phyloP scores from a whole-genome alignment of 2,797 vertebrate species.

The Lagorchestes hirsutus region DNA sequence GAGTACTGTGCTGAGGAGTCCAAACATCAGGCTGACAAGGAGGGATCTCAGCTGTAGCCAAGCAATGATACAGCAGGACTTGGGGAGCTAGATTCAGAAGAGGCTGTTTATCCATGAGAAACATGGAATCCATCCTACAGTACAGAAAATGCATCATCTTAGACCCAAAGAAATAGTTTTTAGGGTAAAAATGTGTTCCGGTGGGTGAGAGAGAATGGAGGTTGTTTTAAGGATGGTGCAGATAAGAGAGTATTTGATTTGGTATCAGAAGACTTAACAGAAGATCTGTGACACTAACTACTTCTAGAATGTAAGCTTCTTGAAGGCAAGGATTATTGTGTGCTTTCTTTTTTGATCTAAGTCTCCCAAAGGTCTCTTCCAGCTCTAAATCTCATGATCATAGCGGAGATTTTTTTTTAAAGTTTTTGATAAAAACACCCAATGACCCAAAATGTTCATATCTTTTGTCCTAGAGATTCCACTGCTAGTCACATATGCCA shows the following conservation, averaged over 20 bases:
- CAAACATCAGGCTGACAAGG: slow-evolving; percentile 62
- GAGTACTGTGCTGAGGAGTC: slow-evolving; percentile 61
- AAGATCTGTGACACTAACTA: neutral
- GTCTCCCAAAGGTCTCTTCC: neutral
- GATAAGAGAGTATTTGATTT: neutral
- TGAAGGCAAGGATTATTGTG: neutral
- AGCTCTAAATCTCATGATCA: neutral
- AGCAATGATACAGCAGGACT: slow-evolving; percentile 12
- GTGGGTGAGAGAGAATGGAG: neutral
- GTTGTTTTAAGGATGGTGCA: neutral
- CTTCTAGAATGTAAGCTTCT: neutral
- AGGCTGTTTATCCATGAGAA: slow-evolving; percentile 54
- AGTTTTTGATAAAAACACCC: neutral
- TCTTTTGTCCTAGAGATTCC: neutral
- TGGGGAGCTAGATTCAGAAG: slow-evolving; percentile 52
- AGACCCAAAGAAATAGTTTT: neutral
- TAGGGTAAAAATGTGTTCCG: neutral
- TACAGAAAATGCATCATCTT: neutral
- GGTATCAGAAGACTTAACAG: neutral
- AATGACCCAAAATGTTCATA: neutral
- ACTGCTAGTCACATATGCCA: neutral
- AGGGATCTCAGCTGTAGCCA: slow-evolving; percentile 67
- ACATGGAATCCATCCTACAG: slow-evolving; percentile 21
- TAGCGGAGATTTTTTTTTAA: neutral
- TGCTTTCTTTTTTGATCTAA: neutral